A percentile compares a stretch with the other conserved stretches of the same genome.
phyloP scores from a whole-genome alignment of 2,797 vertebrate genomes.

The Arrhamphus sclerolepis region DNA sequence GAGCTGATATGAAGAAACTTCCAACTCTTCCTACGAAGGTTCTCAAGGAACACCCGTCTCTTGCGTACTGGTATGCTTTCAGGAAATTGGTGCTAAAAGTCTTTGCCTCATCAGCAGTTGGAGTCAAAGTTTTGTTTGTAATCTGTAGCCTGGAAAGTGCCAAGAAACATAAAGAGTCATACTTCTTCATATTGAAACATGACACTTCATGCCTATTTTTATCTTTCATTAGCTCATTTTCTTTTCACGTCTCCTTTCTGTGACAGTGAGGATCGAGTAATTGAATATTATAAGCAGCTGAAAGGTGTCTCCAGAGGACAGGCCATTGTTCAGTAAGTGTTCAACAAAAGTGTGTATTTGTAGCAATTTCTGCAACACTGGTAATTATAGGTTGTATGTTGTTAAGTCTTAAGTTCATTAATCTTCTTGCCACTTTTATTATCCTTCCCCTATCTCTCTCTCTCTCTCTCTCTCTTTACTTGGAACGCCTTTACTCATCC shows the following conservation, averaged over 20 bases:
- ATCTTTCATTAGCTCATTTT: background rate
- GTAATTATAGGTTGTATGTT: conserved; percentile 23
- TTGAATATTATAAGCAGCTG: conserved; percentile 90
- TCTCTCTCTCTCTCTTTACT: conserved; percentile 1
- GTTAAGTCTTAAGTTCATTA: conserved; percentile 50
- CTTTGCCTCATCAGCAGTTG: background rate
- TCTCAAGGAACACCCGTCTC: conserved; percentile 96
- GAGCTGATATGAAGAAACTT: conserved; percentile 92
- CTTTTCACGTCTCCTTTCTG: conserved; percentile 1
- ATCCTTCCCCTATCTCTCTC: conserved; percentile 18
- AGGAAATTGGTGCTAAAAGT: background rate
- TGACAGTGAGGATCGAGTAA: conserved; percentile 93
- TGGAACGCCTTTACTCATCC: conserved; percentile 46
- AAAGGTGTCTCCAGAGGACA: conserved; percentile 94
- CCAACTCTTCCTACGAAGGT: conserved; percentile 94
- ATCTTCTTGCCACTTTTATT: conserved; percentile 55
- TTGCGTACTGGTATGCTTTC: conserved; percentile 90
- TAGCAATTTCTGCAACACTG: conserved; percentile 13
- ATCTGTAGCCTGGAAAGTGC: too few species aligned
- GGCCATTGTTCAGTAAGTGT: conserved; percentile 96
- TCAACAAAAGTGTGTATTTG: conserved; percentile 26
- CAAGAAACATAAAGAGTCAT: too few species aligned
- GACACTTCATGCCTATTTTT: background rate
- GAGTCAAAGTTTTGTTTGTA: too few species aligned
- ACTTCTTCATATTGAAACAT: background rate